Evolutionary conservation across 2,888 invertebrate genomes (phyloP).

Genomic region (Merodon equestris): DNA sequence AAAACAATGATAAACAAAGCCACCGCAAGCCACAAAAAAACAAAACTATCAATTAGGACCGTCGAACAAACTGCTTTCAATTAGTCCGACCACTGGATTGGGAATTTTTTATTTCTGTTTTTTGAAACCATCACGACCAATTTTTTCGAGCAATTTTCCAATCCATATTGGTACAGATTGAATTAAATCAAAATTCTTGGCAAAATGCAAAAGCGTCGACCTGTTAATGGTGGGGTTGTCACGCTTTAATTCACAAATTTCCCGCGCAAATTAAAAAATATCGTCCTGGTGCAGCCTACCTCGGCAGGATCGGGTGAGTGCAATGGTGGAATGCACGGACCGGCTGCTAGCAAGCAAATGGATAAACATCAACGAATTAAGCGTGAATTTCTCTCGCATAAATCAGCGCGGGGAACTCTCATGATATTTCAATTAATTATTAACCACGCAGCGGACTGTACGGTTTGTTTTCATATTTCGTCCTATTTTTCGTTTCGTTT

Average conservation of each 20-base stretch:
- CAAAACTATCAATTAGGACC: conserved; percentile 45
- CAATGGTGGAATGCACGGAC: too few species aligned
- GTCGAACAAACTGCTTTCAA: conserved; percentile 26
- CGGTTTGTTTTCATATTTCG: conserved; percentile 26
- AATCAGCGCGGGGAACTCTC: conserved; percentile 61
- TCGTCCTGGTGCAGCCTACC: too few species aligned
- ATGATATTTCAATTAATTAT: conserved; percentile 67
- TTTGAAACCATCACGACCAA: neutral
- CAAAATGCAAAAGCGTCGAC: too few species aligned
- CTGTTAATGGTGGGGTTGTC: too few species aligned
- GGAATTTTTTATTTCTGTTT: too few species aligned
- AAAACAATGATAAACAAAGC: neutral
- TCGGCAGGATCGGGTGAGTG: too few species aligned
- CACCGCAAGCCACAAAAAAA: neutral
- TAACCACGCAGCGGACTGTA: conserved; percentile 24
- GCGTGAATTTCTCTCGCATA: conserved; percentile 49
- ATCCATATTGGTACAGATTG: neutral
- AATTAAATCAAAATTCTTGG: conserved; percentile 27
- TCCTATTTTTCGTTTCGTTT: conserved; percentile 21
- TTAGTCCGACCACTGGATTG: conserved; percentile 20
- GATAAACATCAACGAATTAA: conserved; percentile 44
- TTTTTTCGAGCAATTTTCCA: conserved; percentile 8
- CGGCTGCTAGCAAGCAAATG: conserved; percentile 2
- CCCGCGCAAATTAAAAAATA: too few species aligned
- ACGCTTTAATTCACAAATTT: too few species aligned